A percentile compares a stretch with the other conserved stretches of the same genome.
phyloP scores from a whole-genome alignment of 2,888 invertebrate genomes.

The Rhynchonema sp. region DNA sequence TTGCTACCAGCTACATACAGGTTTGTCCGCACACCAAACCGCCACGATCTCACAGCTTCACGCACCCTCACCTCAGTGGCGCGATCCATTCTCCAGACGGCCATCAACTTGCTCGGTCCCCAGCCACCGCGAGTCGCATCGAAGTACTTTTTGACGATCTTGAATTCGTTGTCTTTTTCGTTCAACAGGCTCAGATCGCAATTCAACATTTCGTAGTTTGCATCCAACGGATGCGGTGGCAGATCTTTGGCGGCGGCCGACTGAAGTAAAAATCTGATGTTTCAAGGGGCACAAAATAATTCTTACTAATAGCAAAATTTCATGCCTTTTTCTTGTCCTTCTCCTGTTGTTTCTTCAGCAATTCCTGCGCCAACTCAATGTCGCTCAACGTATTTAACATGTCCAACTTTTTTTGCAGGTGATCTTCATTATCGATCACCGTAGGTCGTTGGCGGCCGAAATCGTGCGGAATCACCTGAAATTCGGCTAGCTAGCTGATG shows the following conservation, averaged over 20 bases:
- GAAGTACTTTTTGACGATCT: slow-evolving; percentile 18
- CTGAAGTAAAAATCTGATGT: no score
- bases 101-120: slow-evolving; percentile 14
- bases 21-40: no score
- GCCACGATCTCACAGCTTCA: no score
- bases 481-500: no score
- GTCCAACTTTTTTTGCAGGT: slow-evolving; percentile 30
- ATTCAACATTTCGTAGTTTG: slow-evolving; percentile 28
- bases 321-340: background rate
- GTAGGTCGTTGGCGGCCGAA: background rate
- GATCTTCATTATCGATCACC: slow-evolving; percentile 12
- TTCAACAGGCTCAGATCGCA: slow-evolving; percentile 19
- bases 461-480: slow-evolving; percentile 32
- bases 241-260: no score
- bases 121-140: slow-evolving; percentile 15
- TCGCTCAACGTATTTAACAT: slow-evolving; percentile 33
- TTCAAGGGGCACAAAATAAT: no score
- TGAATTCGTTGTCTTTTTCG: slow-evolving; percentile 3
- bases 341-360: slow-evolving; percentile 13
- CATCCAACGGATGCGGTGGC: slow-evolving; percentile 28
- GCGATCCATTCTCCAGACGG: slow-evolving; percentile 28
- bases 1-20: no score
- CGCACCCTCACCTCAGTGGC: slow-evolving; percentile 13
- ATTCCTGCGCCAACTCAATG: slow-evolving; percentile 31
- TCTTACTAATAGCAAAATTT: no score